Conservation (phyloP, 2,888 invertebrate species). For the Eurois occulta region DNA sequence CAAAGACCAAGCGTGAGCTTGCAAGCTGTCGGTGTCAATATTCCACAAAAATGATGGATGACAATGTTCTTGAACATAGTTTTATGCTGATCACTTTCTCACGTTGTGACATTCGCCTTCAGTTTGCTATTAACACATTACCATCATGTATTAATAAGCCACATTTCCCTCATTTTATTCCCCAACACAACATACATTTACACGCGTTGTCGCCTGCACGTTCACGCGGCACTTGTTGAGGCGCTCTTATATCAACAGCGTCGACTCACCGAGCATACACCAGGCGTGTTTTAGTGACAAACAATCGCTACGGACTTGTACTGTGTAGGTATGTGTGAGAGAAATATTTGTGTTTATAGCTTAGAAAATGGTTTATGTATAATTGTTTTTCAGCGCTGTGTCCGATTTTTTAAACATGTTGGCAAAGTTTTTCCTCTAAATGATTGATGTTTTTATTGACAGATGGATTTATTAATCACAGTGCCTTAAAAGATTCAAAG, state of each 20-base stretch:
- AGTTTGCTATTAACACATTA: too few relatives aligned
- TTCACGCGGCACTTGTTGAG: constrained; percentile 34
- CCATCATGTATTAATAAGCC: too few relatives aligned
- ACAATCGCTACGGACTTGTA: constrained; percentile 9
- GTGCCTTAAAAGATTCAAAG: background rate
- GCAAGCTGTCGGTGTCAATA: too few relatives aligned
- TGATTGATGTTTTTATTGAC: background rate
- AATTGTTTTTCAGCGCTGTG: background rate
- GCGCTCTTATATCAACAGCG: constrained; percentile 25
- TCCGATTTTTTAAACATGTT: background rate
- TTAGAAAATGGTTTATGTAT: background rate
- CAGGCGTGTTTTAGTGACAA: constrained; percentile 6
- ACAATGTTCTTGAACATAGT: background rate
- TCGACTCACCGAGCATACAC: background rate
- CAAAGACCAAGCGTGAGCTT: too few relatives aligned
- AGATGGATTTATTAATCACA: background rate
- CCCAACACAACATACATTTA: background rate
- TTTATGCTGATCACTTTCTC: background rate
- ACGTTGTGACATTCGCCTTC: background rate
- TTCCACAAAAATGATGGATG: too few relatives aligned
- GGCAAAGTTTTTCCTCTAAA: background rate
- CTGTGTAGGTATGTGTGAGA: background rate
- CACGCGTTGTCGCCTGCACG: constrained; percentile 11
- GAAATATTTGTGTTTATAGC: background rate
- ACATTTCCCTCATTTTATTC: background rate